Evolutionary conservation across 1,140 invertebrate genomes (phyloP), one percentile per base, ranked within the genome.

Genomic region (Brachionus rotundiformis): DNA sequence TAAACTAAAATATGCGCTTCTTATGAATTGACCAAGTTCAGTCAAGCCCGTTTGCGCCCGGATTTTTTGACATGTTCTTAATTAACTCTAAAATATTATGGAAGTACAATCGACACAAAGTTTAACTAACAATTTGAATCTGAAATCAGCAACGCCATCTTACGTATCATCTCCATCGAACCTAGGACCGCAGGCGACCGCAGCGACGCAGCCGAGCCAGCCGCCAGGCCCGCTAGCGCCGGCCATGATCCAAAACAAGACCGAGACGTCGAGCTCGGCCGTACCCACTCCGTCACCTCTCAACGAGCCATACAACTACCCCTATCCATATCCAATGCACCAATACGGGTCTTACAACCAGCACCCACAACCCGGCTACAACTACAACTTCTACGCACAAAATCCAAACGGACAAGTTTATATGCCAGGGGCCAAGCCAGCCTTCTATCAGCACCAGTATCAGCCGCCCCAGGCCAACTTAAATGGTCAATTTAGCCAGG

Each of bases 51-150:
- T 19, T 54, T 16, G 47, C 47, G 47, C 19, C 47, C 19, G 6
- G 16, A 36, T 33, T 16, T 68, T 33, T 68, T 68, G 63, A 68
- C 63, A 68, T 68, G 63, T 68, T 68, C 33, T 68, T 68, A 68
- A 68, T 33, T 36, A 68, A 68, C 33, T 68, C 63, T 33, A 68
- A 36, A 68, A 36, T 68, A 68, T 68, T 68, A 68, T 68, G 63
- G 63, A 68, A 68, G 63, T 68, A 68, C 63, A 68, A 68, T 68
- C 63, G 63, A 68, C 63, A 36, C 63, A 68, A 68, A 68, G 33
- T 68, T 68, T 68, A 68, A 68, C 13, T 23, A 68, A 68, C 33
- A 68, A 68, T 68, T 33, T 68, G 8, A 68, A 68, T 36, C 29
- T 68, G 36, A 68, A 68, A 68, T 8, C 39, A 65, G 61, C 61